A percentile compares a stretch with the other conserved stretches of the same genome.
phyloP scores from a whole-genome alignment of 2,888 invertebrate species.

The Nycteola revayana region DNA sequence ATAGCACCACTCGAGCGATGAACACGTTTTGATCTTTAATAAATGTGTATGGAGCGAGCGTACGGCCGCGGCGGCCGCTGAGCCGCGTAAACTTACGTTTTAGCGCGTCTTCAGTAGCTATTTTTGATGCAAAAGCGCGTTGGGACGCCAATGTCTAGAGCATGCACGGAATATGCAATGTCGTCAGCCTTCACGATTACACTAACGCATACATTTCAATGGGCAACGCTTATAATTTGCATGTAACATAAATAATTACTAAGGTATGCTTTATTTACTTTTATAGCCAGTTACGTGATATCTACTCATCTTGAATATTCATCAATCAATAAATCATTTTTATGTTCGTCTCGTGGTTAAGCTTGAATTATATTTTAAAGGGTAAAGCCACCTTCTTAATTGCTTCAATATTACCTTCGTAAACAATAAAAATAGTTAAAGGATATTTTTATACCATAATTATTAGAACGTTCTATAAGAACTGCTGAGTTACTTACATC shows the following conservation, averaged over 20 bases:
- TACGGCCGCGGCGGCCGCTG: slow-evolving; percentile 66
- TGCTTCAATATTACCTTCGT: too few species aligned
- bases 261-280: slow-evolving; percentile 9
- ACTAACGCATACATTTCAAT: slow-evolving; percentile 41
- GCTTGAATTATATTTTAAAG: too few species aligned
- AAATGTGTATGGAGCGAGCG: slow-evolving; percentile 34
- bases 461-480: too few species aligned
- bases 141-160: slow-evolving; percentile 80
- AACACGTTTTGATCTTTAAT: slow-evolving; percentile 34
- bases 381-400: too few species aligned
- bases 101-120: slow-evolving; percentile 76
- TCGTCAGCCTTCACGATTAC: slow-evolving; percentile 69
- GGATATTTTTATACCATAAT: too few species aligned
- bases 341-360: slow-evolving; percentile 1
- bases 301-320: neutral
- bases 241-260: slow-evolving; percentile 19
- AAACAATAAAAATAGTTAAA: too few species aligned
- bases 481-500: too few species aligned
- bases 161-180: slow-evolving; percentile 82
- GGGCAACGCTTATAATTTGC: slow-evolving; percentile 16
- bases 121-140: slow-evolving; percentile 80
- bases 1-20: slow-evolving; percentile 26
- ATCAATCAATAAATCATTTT: slow-evolving; percentile 6
- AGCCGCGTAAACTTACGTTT: slow-evolving; percentile 71
- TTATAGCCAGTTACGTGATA: slow-evolving; percentile 2